These are phyloP conservation scores for Atherinomorus stipes DNA, from an alignment of 2,113 vertebrate species.

Conservation along the genomic window DNA sequence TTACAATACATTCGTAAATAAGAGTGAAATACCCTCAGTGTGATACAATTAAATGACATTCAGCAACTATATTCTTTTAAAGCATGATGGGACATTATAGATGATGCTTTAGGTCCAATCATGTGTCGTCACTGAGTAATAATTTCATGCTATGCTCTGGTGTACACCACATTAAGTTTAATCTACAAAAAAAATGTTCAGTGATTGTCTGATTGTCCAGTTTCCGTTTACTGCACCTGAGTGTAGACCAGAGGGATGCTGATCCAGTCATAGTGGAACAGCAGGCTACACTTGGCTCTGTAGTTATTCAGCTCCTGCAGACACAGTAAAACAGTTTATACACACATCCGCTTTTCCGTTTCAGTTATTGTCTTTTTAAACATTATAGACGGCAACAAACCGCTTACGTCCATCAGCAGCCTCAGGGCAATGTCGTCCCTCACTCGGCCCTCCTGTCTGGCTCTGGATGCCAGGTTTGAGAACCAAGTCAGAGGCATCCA, in stretches of 20 bases:
- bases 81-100: background rate
- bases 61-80: background rate
- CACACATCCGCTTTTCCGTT: constrained; percentile 48
- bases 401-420: constrained; percentile 89
- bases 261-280: constrained; percentile 95
- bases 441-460: constrained; percentile 85
- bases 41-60: background rate
- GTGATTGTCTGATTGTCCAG: background rate
- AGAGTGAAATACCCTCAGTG: background rate
- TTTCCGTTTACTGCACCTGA: constrained; percentile 74
- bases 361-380: background rate
- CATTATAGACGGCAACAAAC: background rate
- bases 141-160: no score
- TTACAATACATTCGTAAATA: no score
- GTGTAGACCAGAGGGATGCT: constrained; percentile 93
- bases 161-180: no score
- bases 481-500: constrained; percentile 94
- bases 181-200: no score
- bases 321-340: constrained; percentile 12
- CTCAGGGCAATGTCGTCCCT: constrained; percentile 87
- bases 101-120: background rate
- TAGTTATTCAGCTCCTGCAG: constrained; percentile 91
- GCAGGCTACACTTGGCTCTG: constrained; percentile 88
- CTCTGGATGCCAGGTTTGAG: constrained; percentile 87
- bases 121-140: no score